phyloP scores from a whole-genome alignment of 2,113 vertebrate species.

The Egretta garzetta region DNA sequence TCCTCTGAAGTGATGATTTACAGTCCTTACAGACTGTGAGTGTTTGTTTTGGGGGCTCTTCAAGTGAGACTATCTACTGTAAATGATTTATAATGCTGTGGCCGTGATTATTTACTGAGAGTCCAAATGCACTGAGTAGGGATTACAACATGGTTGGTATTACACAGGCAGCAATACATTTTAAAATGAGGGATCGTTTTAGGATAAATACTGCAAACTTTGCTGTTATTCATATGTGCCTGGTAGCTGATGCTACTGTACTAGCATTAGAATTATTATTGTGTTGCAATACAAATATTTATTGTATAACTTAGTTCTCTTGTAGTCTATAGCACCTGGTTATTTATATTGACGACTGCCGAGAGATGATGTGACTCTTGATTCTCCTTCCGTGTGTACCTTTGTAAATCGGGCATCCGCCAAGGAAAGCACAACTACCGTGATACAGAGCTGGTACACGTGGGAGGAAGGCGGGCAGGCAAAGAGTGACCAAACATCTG shows the following conservation, averaged over 20 bases:
- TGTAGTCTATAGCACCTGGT: background rate
- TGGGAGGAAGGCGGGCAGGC: background rate
- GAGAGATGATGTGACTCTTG: background rate
- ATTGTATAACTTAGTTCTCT: background rate
- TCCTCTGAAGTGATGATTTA: slow-evolving; percentile 48
- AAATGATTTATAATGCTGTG: slow-evolving; percentile 49
- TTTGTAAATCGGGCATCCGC: background rate
- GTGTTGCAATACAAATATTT: background rate
- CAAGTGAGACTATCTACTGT: background rate
- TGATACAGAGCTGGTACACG: background rate
- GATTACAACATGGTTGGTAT: background rate
- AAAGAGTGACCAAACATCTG: background rate
- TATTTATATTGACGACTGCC: background rate
- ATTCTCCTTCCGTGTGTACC: background rate
- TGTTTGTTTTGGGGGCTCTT: slow-evolving; percentile 21
- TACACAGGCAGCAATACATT: background rate
- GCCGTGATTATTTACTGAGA: slow-evolving; percentile 15
- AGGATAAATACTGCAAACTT: background rate
- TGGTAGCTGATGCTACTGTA: background rate
- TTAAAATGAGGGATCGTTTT: background rate
- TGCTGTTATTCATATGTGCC: background rate
- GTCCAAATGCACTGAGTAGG: background rate
- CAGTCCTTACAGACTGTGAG: background rate
- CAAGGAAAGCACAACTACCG: background rate
- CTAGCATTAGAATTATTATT: background rate